Conservation (phyloP, 2,113 vertebrate genomes). For the Cariama cristata region DNA sequence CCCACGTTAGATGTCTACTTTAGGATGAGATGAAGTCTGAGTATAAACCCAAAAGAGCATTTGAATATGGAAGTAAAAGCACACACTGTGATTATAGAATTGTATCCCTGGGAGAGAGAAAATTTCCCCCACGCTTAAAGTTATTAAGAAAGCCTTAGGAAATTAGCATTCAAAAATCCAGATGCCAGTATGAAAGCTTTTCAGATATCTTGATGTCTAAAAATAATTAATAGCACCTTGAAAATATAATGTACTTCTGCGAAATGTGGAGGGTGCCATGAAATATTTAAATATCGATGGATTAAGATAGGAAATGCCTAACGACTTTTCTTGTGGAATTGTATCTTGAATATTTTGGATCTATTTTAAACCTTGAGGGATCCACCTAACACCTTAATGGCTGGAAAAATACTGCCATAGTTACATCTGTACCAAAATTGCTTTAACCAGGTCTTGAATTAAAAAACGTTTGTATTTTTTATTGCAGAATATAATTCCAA, state of each 20-base stretch:
- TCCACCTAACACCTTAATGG: neutral
- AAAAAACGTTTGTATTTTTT: neutral
- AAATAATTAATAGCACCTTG: neutral
- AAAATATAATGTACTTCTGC: neutral
- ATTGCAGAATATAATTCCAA: slow-evolving; percentile 14
- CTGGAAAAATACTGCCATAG: neutral
- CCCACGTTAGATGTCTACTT: neutral
- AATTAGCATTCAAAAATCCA: neutral
- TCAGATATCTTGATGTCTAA: neutral
- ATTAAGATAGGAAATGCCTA: slow-evolving; percentile 4
- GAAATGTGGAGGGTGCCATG: neutral
- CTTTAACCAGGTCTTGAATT: slow-evolving; percentile 10
- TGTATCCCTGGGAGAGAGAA: neutral
- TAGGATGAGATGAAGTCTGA: neutral
- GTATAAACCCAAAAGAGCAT: neutral
- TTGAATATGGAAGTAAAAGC: neutral
- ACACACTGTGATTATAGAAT: neutral
- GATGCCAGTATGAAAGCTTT: neutral
- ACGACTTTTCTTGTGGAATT: neutral
- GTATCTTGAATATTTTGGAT: neutral
- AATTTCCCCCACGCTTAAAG: neutral
- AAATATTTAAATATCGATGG: slow-evolving; percentile 31
- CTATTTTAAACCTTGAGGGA: slow-evolving; percentile 8
- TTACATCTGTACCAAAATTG: neutral
- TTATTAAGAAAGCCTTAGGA: neutral